Evolutionary conservation across 2,888 invertebrate genomes (phyloP).

Genomic region (Argyra leucocephala): DNA sequence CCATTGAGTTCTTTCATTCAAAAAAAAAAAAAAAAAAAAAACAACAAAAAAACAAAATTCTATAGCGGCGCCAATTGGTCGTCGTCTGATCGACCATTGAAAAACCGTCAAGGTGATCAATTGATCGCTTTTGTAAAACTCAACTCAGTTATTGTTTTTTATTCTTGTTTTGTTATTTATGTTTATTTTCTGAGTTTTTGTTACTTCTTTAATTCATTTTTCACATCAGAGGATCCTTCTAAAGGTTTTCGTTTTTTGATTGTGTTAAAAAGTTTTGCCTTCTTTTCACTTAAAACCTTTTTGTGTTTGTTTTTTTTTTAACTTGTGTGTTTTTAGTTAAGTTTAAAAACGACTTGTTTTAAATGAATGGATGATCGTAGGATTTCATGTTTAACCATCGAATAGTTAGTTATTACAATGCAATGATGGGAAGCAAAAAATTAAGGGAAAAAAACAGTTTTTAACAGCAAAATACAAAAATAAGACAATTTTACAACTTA

Average conservation of each 20-base stretch:
- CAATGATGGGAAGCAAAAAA: no score
- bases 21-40: neutral
- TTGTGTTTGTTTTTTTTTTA: neutral
- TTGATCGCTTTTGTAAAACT: conserved; percentile 4
- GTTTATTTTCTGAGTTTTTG: conserved; percentile 9
- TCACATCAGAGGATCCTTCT: conserved; percentile 20
- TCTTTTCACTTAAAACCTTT: neutral
- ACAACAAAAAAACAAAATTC: neutral
- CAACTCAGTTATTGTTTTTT: no score
- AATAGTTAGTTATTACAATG: no score
- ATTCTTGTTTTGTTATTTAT: neutral
- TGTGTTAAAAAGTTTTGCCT: conserved; percentile 6
- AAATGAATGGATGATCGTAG: no score
- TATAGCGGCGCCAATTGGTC: conserved; percentile 12
- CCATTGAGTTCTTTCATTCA: neutral
- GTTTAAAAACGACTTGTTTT: no score
- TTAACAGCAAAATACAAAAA: no score
- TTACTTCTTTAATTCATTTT: conserved; percentile 16
- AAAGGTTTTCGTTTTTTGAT: neutral
- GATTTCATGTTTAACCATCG: no score
- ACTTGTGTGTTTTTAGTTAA: no score
- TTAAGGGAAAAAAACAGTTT: no score
- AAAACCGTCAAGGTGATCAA: conserved; percentile 10
- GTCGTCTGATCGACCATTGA: conserved; percentile 10
- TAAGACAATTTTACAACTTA: no score